These are phyloP conservation scores for Cheilosia soror DNA, from an alignment of 2,888 invertebrate genomes.

Conservation along the genomic window DNA sequence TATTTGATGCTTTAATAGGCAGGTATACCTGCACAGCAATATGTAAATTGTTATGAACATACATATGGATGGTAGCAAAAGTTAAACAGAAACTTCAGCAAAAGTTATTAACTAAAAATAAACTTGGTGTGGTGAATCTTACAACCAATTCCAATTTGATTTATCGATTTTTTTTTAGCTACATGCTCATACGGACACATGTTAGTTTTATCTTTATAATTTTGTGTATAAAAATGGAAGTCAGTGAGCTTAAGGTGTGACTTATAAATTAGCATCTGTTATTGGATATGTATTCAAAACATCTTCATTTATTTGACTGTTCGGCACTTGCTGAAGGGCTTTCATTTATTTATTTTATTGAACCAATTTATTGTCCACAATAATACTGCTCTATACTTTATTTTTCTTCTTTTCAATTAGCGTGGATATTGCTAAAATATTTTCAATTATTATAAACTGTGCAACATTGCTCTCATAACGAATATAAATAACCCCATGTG, in stretches of 20 bases:
- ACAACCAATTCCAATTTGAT: conserved; percentile 28
- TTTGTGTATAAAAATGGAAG: conserved; percentile 8
- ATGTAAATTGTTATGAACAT: too few relatives aligned
- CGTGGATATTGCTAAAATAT: conserved; percentile 54
- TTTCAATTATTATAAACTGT: conserved; percentile 45
- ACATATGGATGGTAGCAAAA: too few relatives aligned
- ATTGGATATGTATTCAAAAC: not conserved
- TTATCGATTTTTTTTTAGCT: conserved; percentile 2
- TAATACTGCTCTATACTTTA: conserved; percentile 39
- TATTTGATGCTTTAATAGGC: too few relatives aligned
- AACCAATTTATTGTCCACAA: conserved; percentile 18
- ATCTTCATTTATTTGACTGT: not conserved
- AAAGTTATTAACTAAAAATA: too few relatives aligned
- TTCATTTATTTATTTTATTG: not conserved
- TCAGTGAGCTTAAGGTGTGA: conserved; percentile 21
- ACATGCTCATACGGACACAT: not conserved
- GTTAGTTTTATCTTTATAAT: conserved; percentile 25
- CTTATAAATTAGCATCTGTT: conserved; percentile 32
- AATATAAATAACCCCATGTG: conserved; percentile 66
- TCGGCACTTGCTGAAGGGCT: not conserved
- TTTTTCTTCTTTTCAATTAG: conserved; percentile 61
- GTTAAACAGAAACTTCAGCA: too few relatives aligned
- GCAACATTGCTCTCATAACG: conserved; percentile 42
- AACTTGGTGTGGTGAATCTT: conserved; percentile 9
- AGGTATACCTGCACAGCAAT: too few relatives aligned